These are phyloP conservation scores for Hydrotaea cyrtoneurina DNA, from an alignment of 2,888 invertebrate species.

Conservation along the genomic window DNA sequence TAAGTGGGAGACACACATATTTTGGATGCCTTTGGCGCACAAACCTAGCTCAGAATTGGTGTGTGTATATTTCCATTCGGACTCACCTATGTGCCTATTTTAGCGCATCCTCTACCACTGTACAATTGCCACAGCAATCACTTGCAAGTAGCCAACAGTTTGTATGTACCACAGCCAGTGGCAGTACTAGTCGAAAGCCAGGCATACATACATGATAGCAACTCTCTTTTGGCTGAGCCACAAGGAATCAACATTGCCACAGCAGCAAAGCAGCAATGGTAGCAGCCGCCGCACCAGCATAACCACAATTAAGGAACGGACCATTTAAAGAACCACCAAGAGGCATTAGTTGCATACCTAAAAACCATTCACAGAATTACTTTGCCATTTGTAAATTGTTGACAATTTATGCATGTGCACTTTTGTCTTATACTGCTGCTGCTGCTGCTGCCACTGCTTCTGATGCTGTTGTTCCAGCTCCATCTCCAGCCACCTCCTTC, in stretches of 20 bases:
- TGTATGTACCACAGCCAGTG: background rate
- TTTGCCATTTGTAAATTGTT: conserved; percentile 63
- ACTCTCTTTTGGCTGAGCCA: conserved; percentile 34
- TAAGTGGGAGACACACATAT: too few relatives aligned
- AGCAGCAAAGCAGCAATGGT: background rate
- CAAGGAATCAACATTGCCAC: conserved; percentile 58
- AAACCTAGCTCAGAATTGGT: too few relatives aligned
- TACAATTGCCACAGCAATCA: conserved; percentile 27
- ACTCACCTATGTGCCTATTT: background rate
- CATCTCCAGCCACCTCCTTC: background rate
- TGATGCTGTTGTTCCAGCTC: background rate
- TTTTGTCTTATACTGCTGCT: background rate
- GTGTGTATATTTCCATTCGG: too few relatives aligned
- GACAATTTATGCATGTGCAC: conserved; percentile 59
- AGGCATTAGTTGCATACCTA: conserved; percentile 64
- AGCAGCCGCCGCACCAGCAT: conserved; percentile 11
- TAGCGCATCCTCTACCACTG: conserved; percentile 9
- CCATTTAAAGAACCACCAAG: conserved; percentile 64
- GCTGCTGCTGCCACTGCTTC: background rate
- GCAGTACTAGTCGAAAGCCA: conserved; percentile 4
- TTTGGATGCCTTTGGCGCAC: too few relatives aligned
- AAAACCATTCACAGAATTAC: conserved; percentile 58
- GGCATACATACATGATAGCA: background rate
- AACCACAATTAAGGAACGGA: conserved; percentile 63
- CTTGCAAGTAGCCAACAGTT: conserved; percentile 6